Evolutionary conservation across 2,113 vertebrate genomes (phyloP), one percentile per base, ranked within the genome.

Genomic region (Todiramphus chloris): DNA sequence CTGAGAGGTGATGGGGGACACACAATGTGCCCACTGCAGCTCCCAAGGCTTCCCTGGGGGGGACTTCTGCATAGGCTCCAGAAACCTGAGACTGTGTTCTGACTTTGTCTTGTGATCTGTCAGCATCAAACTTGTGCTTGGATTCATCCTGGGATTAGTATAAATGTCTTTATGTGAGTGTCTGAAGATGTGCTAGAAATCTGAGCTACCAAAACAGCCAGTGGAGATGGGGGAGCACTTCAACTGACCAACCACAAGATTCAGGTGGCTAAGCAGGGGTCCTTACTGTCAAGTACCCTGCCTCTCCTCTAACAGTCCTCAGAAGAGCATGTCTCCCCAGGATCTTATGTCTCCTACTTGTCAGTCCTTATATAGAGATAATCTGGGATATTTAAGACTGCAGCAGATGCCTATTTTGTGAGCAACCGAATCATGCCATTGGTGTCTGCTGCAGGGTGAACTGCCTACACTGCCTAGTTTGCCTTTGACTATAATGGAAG

Each of bases 1-100:
- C 62, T 81, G 35, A 30, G 20, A 1, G 0, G 37, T 0, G 1
- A 63, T n/a, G 33, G 2, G 23, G 24, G 28, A 25, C 13, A 31
- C 24, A 15, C 7, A 24, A 1, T 4, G 14, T 66, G 19, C 30
- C 44, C 2, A 0, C 19, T 46, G 10, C 39, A 50, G 44, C 28
- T 51, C 31, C 27, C 33, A 37, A 24, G 41, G 35, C 13, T 12
- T 90, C 35, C 28, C 4, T 0, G 0, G 25, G 11, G 35, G 21
- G 11, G 11, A 25, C 19, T 56, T 79, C 37, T 46, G 25, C 50
- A 75, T 7, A n/a, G 37, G 13, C 12, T 90, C 59, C 63, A 44
- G 39, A 64, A 85, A n/a, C 27, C 39, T n/a, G 43, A 89, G n/a
- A 31, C 44, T 19, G 10, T 17, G 23, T n/a, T 46, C 9, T 75